Percentiles rank a stretch among this genome's conserved stretches.
Evolutionary conservation across 2,888 invertebrate genomes (phyloP).

Genomic region (Gonocerus acuteangulatus): DNA sequence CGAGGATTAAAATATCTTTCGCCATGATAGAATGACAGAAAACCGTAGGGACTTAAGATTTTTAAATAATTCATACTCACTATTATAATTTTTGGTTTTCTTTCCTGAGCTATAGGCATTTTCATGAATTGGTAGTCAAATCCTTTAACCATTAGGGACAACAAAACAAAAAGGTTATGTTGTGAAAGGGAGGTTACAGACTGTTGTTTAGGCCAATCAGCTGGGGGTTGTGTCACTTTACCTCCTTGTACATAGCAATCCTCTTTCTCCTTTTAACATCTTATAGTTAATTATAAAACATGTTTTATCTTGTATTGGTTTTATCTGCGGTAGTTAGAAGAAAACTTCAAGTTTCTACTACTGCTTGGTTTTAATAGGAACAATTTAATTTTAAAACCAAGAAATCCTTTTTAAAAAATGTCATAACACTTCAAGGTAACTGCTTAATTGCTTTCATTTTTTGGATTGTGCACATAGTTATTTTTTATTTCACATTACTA

Average conservation of each 20-base stretch:
- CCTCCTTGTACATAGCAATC: not conserved
- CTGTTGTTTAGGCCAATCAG: not conserved
- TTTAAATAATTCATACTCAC: slow-evolving; percentile 5
- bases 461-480: too few species aligned
- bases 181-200: not conserved
- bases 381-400: too few species aligned
- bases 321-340: too few species aligned
- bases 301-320: too few species aligned
- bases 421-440: too few species aligned
- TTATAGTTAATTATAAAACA: not conserved
- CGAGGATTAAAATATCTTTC: not conserved
- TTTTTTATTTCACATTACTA: too few species aligned
- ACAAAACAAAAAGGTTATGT: not conserved
- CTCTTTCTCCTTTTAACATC: not conserved
- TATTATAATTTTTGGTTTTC: slow-evolving; percentile 17
- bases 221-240: not conserved
- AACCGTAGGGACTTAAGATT: not conserved
- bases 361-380: too few species aligned
- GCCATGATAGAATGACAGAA: not conserved
- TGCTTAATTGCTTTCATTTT: too few species aligned
- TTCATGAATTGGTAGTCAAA: not conserved
- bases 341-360: too few species aligned
- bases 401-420: too few species aligned
- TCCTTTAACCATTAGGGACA: not conserved
- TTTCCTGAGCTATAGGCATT: slow-evolving; percentile 21